Evolutionary conservation across 2,888 invertebrate species (phyloP), one percentile per base, ranked within the genome.

Genomic region (Thera obeliscata): DNA sequence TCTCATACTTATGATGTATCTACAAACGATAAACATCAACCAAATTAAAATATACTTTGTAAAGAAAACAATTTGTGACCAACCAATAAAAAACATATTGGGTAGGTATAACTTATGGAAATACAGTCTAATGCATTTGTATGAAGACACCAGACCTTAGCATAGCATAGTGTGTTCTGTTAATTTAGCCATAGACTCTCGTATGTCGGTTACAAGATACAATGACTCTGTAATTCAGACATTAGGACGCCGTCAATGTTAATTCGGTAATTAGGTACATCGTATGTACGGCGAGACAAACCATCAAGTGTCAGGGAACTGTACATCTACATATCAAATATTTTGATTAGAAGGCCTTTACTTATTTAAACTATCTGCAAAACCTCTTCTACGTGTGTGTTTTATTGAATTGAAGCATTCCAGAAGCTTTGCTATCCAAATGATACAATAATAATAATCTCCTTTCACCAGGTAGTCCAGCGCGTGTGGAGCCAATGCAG

Each of bases 401-500:
- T 9, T 46, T 9, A 22, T 22, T 7, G 9, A 9, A 46, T 3
- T 46, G 9, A 46, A 46, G 43, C 7, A 9, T 1, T 46, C 8
- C 2, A 9, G 9, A 46, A 9, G 9, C 43, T 7, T 9, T 2
- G 2, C 12, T 56, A 12, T 6, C 11, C 9, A 61, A 12, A 59
- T 52, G 50, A 36, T 61, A 52, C 11, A 61, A 57, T 57, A 66
- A 66, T 36, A 58, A 48, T 38, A n/a, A 46, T 36, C 11, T 64
- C 60, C 35, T 79, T 68, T 73, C 63, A 73, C 72, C 89, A 90
- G 93, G 89, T 83, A 91, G 88, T 76, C 90, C 88, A 84, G 93
- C 92, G 72, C 86, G 89, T 63, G 89, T 93, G 73, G 89, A 90
- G 77, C 84, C 84, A 77, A 90, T 93, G 87, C 85, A 88, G 86